A percentile compares a stretch with the other conserved stretches of the same genome.
Evolutionary conservation across 2,113 vertebrate genomes (phyloP).

Genomic region (Spheniscus mendiculus): DNA sequence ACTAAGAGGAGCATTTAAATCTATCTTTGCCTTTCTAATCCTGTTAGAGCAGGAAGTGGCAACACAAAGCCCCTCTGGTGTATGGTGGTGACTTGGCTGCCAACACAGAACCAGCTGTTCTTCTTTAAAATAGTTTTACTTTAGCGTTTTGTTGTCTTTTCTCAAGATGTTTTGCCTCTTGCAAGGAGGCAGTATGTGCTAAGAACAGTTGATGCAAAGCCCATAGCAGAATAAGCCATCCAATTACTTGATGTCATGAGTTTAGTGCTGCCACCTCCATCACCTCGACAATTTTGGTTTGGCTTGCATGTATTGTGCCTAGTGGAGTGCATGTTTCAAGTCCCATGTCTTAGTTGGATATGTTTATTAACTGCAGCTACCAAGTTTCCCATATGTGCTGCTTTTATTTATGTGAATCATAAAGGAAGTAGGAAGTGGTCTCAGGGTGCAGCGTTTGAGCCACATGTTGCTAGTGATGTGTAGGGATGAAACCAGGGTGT

Average conservation of each 20-base stretch:
- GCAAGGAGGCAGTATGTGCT: background rate
- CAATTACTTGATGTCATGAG: background rate
- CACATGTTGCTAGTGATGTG: background rate
- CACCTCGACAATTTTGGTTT: background rate
- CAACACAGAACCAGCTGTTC: conserved; percentile 1
- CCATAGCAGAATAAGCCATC: background rate
- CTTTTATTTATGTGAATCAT: background rate
- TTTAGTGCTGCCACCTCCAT: background rate
- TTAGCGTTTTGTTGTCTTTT: background rate
- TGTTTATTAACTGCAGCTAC: background rate
- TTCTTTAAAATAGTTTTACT: background rate
- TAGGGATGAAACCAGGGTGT: background rate
- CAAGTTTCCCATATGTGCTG: background rate
- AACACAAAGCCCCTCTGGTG: background rate
- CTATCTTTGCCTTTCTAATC: conserved; percentile 4
- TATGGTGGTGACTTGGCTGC: background rate
- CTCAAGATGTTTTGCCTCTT: background rate
- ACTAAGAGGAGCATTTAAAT: background rate
- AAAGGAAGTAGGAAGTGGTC: background rate
- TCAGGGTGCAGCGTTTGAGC: background rate
- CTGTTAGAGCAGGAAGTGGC: background rate
- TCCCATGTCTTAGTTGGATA: background rate
- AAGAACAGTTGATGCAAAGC: background rate
- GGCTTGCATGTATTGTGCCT: background rate
- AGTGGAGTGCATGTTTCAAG: background rate